phyloP scores from a whole-genome alignment of 2,888 invertebrate species.

The Perizoma affinitatum region DNA sequence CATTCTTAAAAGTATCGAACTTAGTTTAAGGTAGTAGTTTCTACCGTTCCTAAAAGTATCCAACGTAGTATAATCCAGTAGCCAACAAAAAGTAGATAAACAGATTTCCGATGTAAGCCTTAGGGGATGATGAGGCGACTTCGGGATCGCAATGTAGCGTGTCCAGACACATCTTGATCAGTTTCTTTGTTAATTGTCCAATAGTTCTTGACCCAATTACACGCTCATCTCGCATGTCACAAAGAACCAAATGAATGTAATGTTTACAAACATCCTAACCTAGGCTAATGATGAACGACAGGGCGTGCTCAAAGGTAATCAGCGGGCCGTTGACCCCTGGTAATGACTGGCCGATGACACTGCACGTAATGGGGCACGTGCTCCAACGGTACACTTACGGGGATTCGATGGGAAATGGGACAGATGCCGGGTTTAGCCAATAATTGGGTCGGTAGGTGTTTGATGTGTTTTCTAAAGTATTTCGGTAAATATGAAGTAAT shows the following conservation, averaged over 20 bases:
- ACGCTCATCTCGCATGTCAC: conserved; percentile 53
- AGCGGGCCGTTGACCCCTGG: conserved; percentile 77
- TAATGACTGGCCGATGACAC: conserved; percentile 83
- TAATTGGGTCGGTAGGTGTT: conserved; percentile 11
- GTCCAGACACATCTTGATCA: neutral
- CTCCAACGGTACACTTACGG: conserved; percentile 42
- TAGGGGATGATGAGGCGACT: too few relatives aligned
- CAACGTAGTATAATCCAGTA: too few relatives aligned
- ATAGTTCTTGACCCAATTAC: conserved; percentile 59
- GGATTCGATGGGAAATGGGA: conserved; percentile 53
- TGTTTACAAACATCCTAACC: conserved; percentile 84
- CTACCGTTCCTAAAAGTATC: too few relatives aligned
- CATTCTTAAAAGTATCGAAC: too few relatives aligned
- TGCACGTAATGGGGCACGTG: conserved; percentile 73
- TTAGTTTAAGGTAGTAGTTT: too few relatives aligned
- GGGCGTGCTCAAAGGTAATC: conserved; percentile 79
- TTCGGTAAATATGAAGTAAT: too few relatives aligned
- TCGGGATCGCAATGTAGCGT: too few relatives aligned
- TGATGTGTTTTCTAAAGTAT: too few relatives aligned
- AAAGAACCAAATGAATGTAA: conserved; percentile 67
- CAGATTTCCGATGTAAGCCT: too few relatives aligned
- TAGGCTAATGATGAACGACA: conserved; percentile 83
- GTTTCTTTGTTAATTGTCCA: neutral
- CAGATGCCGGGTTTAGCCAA: conserved; percentile 54
- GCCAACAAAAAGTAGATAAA: too few relatives aligned